phyloP scores from a whole-genome alignment of 2,888 invertebrate genomes.

The Dicranocentrus wangi region DNA sequence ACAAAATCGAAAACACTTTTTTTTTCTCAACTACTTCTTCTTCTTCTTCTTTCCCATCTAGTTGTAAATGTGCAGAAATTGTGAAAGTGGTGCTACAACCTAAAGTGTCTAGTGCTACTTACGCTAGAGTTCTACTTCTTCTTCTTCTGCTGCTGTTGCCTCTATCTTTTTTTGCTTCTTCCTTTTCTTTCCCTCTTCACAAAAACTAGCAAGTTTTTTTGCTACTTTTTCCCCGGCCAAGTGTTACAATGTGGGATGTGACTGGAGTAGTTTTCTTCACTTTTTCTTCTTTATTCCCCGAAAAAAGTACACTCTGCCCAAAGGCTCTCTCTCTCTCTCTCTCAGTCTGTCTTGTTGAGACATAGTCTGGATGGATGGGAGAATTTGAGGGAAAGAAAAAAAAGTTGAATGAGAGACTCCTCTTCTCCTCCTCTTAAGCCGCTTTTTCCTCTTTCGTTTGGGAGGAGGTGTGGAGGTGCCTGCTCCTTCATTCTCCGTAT shows the following conservation, averaged over 20 bases:
- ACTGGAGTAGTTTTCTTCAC: slow-evolving; percentile 50
- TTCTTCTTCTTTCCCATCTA: background rate
- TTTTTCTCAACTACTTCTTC: slow-evolving; percentile 20
- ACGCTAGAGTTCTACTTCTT: background rate
- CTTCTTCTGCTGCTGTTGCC: slow-evolving; percentile 10
- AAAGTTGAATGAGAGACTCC: slow-evolving; percentile 29
- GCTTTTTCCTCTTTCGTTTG: background rate
- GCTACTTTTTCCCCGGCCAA: slow-evolving; percentile 44
- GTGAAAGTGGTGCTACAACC: background rate
- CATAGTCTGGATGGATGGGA: no score
- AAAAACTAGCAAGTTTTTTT: slow-evolving; percentile 25
- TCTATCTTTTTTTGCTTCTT: slow-evolving; percentile 25
- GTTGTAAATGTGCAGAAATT: background rate
- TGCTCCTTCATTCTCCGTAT: background rate
- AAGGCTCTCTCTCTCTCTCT: slow-evolving; percentile 44
- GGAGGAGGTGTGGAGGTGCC: background rate
- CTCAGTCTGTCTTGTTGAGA: no score
- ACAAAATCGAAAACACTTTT: slow-evolving; percentile 63
- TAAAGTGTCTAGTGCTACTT: slow-evolving; percentile 6
- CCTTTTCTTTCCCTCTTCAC: slow-evolving; percentile 26
- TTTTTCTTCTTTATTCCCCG: slow-evolving; percentile 2
- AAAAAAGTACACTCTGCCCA: slow-evolving; percentile 42
- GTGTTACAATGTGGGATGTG: slow-evolving; percentile 60
- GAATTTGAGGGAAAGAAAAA: background rate
- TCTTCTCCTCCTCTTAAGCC: slow-evolving; percentile 12